Evolutionary conservation across 2,113 vertebrate species (phyloP), one percentile per base, ranked within the genome.

Genomic region (Etheostoma spectabile): DNA sequence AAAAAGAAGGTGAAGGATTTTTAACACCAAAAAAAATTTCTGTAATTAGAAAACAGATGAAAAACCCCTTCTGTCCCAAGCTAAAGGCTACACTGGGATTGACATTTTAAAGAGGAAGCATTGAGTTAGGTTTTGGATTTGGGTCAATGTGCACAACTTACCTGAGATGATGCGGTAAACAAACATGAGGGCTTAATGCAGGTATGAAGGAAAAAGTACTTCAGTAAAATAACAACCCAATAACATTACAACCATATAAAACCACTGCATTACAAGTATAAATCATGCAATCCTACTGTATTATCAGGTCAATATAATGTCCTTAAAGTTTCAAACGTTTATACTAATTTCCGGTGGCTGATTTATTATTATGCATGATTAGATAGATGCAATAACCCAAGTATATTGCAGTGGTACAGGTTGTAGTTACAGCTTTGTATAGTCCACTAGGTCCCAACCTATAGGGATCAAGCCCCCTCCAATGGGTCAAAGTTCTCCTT

Each of bases 31-130:
- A 68, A 62, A 69, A 72, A 35, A 4, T 72, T 75, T 45, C 8
- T 61, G 56, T 65, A 73, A 59, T 79, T 48, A 22, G 68, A 84
- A 55, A 79, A 30, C 6, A 52, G 38, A 53, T 24, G 19, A 19
- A 63, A 64, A 16, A 63, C 27, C 4, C 0, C 5, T 21, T n/a
- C 24, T 49, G n/a, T 77, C 46, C 48, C 2, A 2, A 6, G 8
- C 14, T 12, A 42, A 21, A 57, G 22, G 46, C 7, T 1, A 19
- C 5, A 52, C 55, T 38, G 27, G 22, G 11, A 61, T 1, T 57
- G 61, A 77, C 22, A 33, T 16, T 73, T 62, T 22, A 45, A 84
- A 74, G 46, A 38, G 16, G 35, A 46, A 21, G 7, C 6, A 64
- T 0, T 60, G 7, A 52, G 52, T 56, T 27, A 35, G 27, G 24